Percentiles rank a stretch among this genome's conserved stretches.
Conservation (phyloP, 92 coral and sea anemone species). For the Heteractis magnifica region DNA sequence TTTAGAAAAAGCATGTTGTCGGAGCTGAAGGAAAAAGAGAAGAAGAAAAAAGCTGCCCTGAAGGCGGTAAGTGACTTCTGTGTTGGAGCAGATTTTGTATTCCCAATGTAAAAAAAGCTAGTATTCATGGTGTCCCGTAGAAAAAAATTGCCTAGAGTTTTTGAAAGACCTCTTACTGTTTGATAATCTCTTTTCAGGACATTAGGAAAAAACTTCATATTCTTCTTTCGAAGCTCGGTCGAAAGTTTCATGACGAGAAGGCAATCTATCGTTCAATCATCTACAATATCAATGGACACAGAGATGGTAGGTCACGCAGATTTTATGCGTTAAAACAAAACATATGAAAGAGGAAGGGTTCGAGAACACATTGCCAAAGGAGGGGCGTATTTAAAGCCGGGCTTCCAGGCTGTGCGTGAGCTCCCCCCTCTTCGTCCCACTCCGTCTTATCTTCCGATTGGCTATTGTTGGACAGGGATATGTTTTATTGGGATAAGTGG, state of each 20-base stretch:
- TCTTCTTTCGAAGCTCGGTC: constrained; percentile 59
- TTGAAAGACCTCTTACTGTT: neutral
- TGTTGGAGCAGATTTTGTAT: neutral
- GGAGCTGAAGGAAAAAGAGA: neutral
- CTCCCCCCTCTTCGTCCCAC: too few species aligned
- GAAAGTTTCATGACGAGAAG: constrained; percentile 51
- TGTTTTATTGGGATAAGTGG: too few species aligned
- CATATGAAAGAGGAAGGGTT: neutral
- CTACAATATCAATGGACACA: constrained; percentile 75
- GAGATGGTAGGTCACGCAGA: constrained; percentile 45
- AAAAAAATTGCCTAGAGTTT: neutral
- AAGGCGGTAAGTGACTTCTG: constrained; percentile 14
- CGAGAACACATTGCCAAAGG: neutral
- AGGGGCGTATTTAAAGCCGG: too few species aligned
- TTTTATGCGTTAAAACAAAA: neutral
- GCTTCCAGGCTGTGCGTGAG: too few species aligned
- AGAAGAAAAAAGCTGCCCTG: constrained; percentile 18
- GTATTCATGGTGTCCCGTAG: neutral
- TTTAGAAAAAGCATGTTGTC: neutral
- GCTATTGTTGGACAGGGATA: too few species aligned
- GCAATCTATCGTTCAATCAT: constrained; percentile 70
- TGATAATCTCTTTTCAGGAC: constrained; percentile 35
- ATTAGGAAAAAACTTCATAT: constrained; percentile 61
- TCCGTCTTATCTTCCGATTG: too few species aligned
- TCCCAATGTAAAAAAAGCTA: neutral